Base-by-base conservation (phyloP, 2,797 vertebrate genomes). In the Champsocephalus gunnari region DNA sequence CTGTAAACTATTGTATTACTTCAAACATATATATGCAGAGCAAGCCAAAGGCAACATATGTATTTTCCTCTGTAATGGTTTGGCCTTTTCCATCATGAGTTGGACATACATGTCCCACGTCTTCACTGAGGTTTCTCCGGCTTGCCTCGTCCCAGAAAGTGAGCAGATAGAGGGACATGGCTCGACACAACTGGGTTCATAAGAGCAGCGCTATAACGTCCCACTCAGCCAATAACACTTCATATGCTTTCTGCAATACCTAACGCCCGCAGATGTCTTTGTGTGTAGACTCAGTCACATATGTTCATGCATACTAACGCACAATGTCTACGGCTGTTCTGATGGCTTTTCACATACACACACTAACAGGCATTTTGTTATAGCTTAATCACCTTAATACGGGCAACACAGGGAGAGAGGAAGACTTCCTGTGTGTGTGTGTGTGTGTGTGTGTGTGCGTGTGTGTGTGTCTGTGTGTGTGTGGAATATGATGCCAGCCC, bases 161-260 rank as follows among this genome's bases (percentile, higher is more conserved):
- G 17, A 81, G 66, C 75, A 83, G 83, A 90, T 83, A 81, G 80
- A 71, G 65, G 82, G 62, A 77, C 84, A 51, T 43, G 54, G 38
- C 69, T 78, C 63, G 73, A 88, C 80, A 71, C 87, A 77, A 12
- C 54, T 77, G 81, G 66, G 76, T 81, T 84, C 74, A 82, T 79
- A 80, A 64, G 67, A 80, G 73, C 68, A 58, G 88, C 64, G 69
- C 85, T 67, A 76, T n/a, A 82, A 83, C 32, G 63, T 63, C 71
- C 3, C 3, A 57, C 77, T 72, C 55, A 19, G 88, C 89, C 89
- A 92, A 69, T 61, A 89, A 89, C 90, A 92, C 86, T 84, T 88
- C 44, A 89, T 88, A 77, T 32, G n/a, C 14, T 64, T 75, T 78
- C 60, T 63, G 59, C 34, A 55, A 75, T 16, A 73, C 51, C 61